Conservation (phyloP, 1,140 invertebrate species). For the Ceratosolen solmsi region DNA sequence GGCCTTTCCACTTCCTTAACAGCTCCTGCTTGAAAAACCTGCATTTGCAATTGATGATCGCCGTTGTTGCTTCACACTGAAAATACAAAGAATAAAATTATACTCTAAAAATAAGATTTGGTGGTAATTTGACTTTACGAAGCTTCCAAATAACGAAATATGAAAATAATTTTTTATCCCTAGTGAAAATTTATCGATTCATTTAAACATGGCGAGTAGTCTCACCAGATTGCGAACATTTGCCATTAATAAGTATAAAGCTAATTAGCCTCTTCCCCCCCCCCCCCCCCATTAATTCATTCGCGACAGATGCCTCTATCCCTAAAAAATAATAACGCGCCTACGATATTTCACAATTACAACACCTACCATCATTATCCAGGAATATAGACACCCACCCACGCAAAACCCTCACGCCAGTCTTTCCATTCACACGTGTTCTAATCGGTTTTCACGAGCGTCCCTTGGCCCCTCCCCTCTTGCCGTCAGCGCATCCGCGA, state of each 20-base stretch:
- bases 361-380: conserved; percentile 28
- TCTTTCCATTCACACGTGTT: conserved; percentile 5
- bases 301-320: background rate
- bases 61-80: no score
- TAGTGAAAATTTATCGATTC: background rate
- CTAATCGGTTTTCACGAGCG: conserved; percentile 42
- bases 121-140: background rate
- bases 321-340: conserved; percentile 31
- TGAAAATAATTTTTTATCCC: background rate
- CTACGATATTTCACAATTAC: conserved; percentile 46
- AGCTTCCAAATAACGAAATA: background rate
- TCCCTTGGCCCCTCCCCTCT: background rate
- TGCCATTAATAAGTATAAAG: conserved; percentile 10
- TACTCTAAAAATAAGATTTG: background rate
- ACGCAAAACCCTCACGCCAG: background rate
- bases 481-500: background rate
- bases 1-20: no score
- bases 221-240: background rate
- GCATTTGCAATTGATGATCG: no score
- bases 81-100: no score
- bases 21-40: no score
- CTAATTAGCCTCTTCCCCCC: conserved; percentile 31
- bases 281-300: conserved; percentile 22
- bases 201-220: background rate
- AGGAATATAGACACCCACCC: background rate